These are phyloP conservation scores for Phengaris alcon DNA, from an alignment of 2,888 invertebrate species.

Conservation along the genomic window DNA sequence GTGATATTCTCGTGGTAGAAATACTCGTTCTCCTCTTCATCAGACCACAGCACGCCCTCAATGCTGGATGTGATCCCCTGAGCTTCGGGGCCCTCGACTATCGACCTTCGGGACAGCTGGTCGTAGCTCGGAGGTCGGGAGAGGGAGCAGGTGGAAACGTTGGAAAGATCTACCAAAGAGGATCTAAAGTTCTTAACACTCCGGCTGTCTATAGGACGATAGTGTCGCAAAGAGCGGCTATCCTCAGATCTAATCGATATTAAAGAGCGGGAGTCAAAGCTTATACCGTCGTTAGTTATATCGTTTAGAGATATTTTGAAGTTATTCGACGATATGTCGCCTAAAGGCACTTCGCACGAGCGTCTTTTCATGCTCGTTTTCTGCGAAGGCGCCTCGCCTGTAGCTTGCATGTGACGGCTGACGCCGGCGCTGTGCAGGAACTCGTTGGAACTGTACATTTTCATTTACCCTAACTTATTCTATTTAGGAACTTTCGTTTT, in stretches of 20 bases:
- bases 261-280: conserved; percentile 64
- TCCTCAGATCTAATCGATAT: conserved; percentile 67
- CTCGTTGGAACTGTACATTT: conserved; percentile 72
- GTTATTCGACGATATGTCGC: conserved; percentile 69
- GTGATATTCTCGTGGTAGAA: conserved; percentile 75
- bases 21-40: conserved; percentile 76
- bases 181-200: conserved; percentile 72
- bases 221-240: conserved; percentile 55
- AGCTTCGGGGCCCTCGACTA: conserved; percentile 62
- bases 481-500: conserved; percentile 68
- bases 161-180: conserved; percentile 62
- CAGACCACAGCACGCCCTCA: conserved; percentile 76
- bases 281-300: conserved; percentile 58
- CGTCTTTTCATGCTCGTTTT: conserved; percentile 73
- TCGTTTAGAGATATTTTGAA: conserved; percentile 73
- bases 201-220: conserved; percentile 68
- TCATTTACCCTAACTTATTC: conserved; percentile 47
- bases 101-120: conserved; percentile 67
- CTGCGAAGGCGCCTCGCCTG: conserved; percentile 70
- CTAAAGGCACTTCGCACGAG: conserved; percentile 72
- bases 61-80: conserved; percentile 73
- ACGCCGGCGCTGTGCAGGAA: conserved; percentile 72
- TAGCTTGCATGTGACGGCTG: conserved; percentile 73
- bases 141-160: conserved; percentile 54
- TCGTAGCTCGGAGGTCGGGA: conserved; percentile 72